phyloP scores from a whole-genome alignment of 2,113 vertebrate genomes.

The Corydoras maculifer region DNA sequence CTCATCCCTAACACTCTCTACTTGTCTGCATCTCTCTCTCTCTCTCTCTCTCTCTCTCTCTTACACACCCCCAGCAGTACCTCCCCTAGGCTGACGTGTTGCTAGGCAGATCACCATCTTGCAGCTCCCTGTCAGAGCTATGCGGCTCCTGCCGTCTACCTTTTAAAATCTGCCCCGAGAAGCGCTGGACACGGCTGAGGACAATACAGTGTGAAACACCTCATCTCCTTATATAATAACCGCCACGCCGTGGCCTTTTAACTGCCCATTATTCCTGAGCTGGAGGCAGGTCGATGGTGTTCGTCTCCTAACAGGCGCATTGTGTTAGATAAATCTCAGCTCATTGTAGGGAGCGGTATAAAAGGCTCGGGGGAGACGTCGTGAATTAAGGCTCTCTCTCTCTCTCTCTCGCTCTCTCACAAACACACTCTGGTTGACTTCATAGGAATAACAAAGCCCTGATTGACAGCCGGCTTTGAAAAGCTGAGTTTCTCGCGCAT shows the following conservation, averaged over 20 bases:
- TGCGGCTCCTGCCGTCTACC: slow-evolving; percentile 25
- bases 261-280: slow-evolving; percentile 25
- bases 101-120: slow-evolving; percentile 50
- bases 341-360: slow-evolving; percentile 20
- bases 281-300: slow-evolving; percentile 23
- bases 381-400: slow-evolving; percentile 24
- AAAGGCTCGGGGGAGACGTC: slow-evolving; percentile 29
- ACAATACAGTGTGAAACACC: background rate
- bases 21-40: background rate
- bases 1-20: background rate
- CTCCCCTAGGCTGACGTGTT: slow-evolving; percentile 46
- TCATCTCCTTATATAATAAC: slow-evolving; percentile 12
- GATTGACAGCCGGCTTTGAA: slow-evolving; percentile 26
- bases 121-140: slow-evolving; percentile 39
- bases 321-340: slow-evolving; percentile 38
- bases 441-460: slow-evolving; percentile 32
- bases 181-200: background rate
- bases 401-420: background rate
- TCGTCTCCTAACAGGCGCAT: slow-evolving; percentile 37
- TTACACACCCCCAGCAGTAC: slow-evolving; percentile 34
- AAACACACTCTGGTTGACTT: slow-evolving; percentile 33
- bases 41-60: slow-evolving; percentile 17
- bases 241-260: slow-evolving; percentile 23
- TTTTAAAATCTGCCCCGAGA: background rate
- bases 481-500: slow-evolving; percentile 24